Evolutionary conservation across 2,888 invertebrate species (phyloP), one percentile per base, ranked within the genome.

Genomic region (Temnothorax rugatulus): DNA sequence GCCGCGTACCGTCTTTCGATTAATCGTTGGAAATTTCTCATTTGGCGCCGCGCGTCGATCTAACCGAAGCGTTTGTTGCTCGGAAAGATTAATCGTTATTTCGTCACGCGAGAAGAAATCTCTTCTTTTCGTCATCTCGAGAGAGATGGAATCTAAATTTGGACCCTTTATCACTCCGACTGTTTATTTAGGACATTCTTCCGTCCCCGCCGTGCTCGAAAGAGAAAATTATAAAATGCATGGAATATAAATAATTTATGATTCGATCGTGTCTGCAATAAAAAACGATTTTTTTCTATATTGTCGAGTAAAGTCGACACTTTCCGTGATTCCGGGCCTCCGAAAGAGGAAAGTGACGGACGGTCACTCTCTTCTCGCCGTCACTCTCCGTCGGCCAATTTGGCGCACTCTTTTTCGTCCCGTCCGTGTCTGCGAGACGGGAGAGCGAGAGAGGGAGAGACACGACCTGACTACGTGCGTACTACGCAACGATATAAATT

Each of bases 401-500:
- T 82, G 85, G 64, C 82, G 71, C 77, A 84, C 77, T 81, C 79
- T 68, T 81, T 76, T 76, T 82, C 85, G 79, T 85, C 15, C 73
- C 77, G 74, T 87, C 84, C 54, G 83, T 69, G 74, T 75, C 81
- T 83, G 76, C 84, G 73, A 68, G 84, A 59, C 64, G 79, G 68
- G 77, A 75, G 84, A 83, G 86, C 84, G 76, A 69, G 85, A 83
- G 88, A 64, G 84, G 84, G 38, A 41, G 38, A 79, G 83, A 82
- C 68, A 81, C 87, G 86, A 85, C 29, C 66, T 47, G 89, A 75
- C 81, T 71, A 75, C 63, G 73, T 73, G 87, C 83, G 79, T 84
- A 84, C 83, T 87, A 90, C 90, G 91, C 85, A 88, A 93, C 93
- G 91, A 93, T 93, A 94, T 94, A 93, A 94, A 94, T 94, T 94